These are phyloP conservation scores for Laterallus jamaicensis DNA, from an alignment of 2,113 vertebrate genomes.

Conservation along the genomic window DNA sequence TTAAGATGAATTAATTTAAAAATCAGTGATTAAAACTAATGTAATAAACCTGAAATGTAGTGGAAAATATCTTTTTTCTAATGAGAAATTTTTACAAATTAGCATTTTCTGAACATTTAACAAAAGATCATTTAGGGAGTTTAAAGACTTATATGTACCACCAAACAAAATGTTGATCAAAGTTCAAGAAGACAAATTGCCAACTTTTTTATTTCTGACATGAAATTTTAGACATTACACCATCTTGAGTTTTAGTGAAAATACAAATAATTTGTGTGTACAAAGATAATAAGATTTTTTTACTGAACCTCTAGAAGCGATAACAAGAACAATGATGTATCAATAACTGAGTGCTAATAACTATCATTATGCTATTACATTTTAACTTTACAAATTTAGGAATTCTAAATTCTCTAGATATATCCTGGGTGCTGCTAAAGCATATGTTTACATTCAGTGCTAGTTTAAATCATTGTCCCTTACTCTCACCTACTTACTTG, in stretches of 20 bases:
- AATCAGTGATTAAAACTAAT: not conserved
- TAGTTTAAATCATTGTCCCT: not conserved
- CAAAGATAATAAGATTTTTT: not conserved
- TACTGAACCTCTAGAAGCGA: not conserved
- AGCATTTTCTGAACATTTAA: not conserved
- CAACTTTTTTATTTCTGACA: not conserved
- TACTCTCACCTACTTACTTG: not conserved
- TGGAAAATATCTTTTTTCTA: slow-evolving; percentile 5
- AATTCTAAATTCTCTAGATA: not conserved
- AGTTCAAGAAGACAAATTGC: not conserved
- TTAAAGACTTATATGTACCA: not conserved
- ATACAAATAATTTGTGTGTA: not conserved
- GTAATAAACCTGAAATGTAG: not conserved
- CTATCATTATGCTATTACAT: not conserved
- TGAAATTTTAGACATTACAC: not conserved
- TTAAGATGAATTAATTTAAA: slow-evolving; percentile 26
- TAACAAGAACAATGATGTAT: not conserved
- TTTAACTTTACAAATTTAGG: not conserved
- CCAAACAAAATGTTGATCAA: not conserved
- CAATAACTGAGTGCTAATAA: not conserved
- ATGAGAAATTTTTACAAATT: not conserved
- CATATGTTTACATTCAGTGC: not conserved
- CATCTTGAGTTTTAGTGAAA: not conserved
- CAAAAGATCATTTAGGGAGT: not conserved
- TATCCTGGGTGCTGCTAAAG: not conserved